Conservation (phyloP, 2,113 vertebrate genomes). For the Nestor notabilis region DNA sequence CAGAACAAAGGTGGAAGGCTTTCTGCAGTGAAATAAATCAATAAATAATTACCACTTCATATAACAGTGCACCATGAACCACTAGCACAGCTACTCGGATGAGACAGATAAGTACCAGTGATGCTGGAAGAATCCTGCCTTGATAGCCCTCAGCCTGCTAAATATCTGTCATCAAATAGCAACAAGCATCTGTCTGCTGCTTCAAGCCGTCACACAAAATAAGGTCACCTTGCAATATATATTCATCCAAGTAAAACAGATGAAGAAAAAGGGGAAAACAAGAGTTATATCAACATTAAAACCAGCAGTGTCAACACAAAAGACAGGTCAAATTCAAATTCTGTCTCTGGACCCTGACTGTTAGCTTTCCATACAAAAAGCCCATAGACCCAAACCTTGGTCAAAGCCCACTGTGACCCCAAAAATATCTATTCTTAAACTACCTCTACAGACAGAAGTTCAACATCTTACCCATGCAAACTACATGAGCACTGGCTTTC, state of each 20-base stretch:
- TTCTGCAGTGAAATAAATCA: slow-evolving; percentile 30
- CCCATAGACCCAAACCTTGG: accelerated
- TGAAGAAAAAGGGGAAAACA: neutral
- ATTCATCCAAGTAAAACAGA: neutral
- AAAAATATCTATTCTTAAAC: neutral
- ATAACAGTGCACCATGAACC: neutral
- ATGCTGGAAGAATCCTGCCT: neutral
- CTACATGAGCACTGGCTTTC: neutral
- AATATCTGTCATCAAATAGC: slow-evolving; percentile 13
- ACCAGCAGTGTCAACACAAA: neutral
- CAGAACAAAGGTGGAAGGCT: neutral
- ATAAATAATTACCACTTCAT: slow-evolving; percentile 28
- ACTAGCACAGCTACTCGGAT: neutral
- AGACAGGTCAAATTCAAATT: neutral
- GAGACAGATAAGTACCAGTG: neutral
- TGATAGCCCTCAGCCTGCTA: neutral
- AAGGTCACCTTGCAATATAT: neutral
- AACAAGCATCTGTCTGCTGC: neutral
- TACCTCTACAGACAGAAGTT: neutral
- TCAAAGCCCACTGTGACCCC: neutral
- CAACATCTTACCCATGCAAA: neutral
- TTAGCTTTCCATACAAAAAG: neutral
- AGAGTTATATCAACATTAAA: neutral
- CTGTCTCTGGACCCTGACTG: neutral
- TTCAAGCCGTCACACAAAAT: neutral